phyloP scores from a whole-genome alignment of 1,140 invertebrate genomes.

The Pomacea maculata region DNA sequence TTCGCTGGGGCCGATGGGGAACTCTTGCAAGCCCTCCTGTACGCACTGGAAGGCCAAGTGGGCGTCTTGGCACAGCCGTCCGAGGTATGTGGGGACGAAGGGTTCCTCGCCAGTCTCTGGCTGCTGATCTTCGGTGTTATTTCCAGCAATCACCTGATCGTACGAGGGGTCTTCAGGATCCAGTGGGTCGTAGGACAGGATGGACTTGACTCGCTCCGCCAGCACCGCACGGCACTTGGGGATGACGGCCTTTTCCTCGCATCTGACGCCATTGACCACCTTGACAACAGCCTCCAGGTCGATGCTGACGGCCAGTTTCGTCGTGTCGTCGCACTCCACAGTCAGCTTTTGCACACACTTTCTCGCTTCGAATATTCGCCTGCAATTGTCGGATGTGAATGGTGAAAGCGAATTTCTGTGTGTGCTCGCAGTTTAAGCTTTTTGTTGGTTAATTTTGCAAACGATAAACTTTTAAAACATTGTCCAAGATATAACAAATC shows the following conservation, averaged over 20 bases:
- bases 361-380: constrained; percentile 14
- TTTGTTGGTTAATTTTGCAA: not conserved
- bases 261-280: not conserved
- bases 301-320: not conserved
- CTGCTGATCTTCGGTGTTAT: not conserved
- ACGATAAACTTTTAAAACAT: not conserved
- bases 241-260: constrained; percentile 2
- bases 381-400: not conserved
- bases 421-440: not conserved
- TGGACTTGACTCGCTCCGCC: not conserved
- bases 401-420: not conserved
- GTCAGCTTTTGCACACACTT: constrained; percentile 5
- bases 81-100: constrained; percentile 4
- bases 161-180: constrained; percentile 6
- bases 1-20: not conserved
- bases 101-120: not conserved
- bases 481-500: not conserved
- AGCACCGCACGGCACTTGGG: constrained; percentile 1
- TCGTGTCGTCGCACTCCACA: constrained; percentile 2
- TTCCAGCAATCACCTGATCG: not conserved
- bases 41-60: not conserved
- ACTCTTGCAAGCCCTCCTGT: not conserved
- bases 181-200: constrained; percentile 3
- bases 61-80: not conserved
- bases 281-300: constrained; percentile 1